Evolutionary conservation across 2,888 invertebrate species (phyloP), one percentile per base, ranked within the genome.

Genomic region (Nycteola revayana): DNA sequence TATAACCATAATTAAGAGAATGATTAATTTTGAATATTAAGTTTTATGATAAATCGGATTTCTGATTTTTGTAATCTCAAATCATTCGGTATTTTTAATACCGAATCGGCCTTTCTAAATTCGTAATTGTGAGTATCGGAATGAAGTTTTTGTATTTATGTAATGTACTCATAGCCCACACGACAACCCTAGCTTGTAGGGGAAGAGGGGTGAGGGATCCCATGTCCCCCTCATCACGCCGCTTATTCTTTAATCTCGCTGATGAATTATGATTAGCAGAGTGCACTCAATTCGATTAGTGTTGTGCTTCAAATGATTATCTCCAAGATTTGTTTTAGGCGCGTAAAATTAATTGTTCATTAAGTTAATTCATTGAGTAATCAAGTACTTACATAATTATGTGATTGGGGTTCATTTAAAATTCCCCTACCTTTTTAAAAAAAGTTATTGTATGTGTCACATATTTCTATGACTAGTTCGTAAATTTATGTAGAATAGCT

Each of bases 181-280:
- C n/a, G 21, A 7, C 21, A 21, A 21, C 21, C 21, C 21, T 21
- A 21, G 21, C 3, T 3, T 5, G 21, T 21, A 7, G n/a, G 21
- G 4, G 21, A 21, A 7, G n/a, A 7, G 14, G 14, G 14, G n/a
- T 6, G 4, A 7, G 21, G 44, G 35, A 34, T 51, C n/a, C n/a
- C n/a, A n/a, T n/a, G n/a, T n/a, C 65, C 62, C 71, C 73, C 75
- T 64, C 68, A 66, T 65, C 71, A 66, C 72, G 61, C 52, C 73
- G 72, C 74, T 83, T 80, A 82, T 86, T 87, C 86, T 86, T 86
- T 87, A 87, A 88, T 88, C 87, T 86, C 67, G 77, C 85, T 85
- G 86, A 87, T 88, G 87, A 87, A 87, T 86, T 88, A 87, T 86
- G 85, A 87, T 88, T 86, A 86, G 84, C 84, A 60, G 74, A 86